Evolutionary conservation across 2,797 vertebrate species (phyloP), one percentile per base, ranked within the genome.

Genomic region (Clarias platycephalus): DNA sequence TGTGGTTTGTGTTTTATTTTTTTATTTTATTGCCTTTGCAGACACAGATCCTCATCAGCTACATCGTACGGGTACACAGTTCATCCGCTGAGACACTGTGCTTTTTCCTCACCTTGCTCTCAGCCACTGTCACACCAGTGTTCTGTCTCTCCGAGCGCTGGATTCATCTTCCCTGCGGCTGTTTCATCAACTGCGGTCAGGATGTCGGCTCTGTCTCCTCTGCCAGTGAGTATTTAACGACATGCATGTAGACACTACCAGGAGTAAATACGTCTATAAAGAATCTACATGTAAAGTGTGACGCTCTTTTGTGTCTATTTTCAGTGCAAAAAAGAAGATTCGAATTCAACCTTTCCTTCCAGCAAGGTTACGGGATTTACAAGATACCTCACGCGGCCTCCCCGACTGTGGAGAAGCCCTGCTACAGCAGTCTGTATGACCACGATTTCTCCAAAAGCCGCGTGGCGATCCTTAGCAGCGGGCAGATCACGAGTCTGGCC

Each of bases 81-180:
- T 92, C 94, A 3, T 94, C 93, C 0, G 94, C 97, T 75, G 97
- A 98, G 93, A 95, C 93, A 0, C 89, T 98, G 85, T 95, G 97
- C 92, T 99, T 99, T 90, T 94, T 98, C 74, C 95, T 99, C 89
- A 98, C 96, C 68, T 91, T 96, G 88, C 95, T 99, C 68, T 96
- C 97, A 70, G 94, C 96, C 71, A 93, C 94, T 0, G 91, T 96
- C 87, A 98, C 97, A n/a, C 98, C 98, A 0, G 88, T 98, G 76
- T 99, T 99, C 31, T 92, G 97, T 86, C 93, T 99, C 87, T 99
- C 98, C 0, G 95, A 97, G 90, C 95, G 91, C 88, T 99, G 98
- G 97, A 94, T 95, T 87, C 97, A 99, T 91, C 93, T 99, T 90
- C 98, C 98, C 20, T 99, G 98, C 12, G 98, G 98, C 87, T 99